Percentiles rank a stretch among this genome's conserved stretches.
Evolutionary conservation across 2,113 vertebrate genomes (phyloP).

Genomic region (Merops nubicus): DNA sequence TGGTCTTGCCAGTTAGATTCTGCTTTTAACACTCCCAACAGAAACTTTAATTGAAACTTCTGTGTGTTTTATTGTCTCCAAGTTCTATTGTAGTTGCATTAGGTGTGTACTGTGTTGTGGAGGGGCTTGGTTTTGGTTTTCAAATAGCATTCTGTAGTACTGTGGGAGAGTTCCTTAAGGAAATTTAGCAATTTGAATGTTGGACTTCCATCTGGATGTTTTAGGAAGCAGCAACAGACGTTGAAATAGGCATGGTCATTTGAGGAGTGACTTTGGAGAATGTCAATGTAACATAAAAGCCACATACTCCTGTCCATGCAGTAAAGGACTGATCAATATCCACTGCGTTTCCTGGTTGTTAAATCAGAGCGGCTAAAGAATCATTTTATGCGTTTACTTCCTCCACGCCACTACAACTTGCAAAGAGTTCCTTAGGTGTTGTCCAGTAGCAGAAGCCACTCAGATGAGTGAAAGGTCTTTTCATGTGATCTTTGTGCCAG

Average conservation of each 20-base stretch:
- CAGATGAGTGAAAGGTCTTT: background rate
- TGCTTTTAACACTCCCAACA: background rate
- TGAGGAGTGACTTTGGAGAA: background rate
- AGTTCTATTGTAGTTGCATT: background rate
- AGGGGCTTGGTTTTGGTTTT: background rate
- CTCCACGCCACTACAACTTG: background rate
- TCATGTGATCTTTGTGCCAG: background rate
- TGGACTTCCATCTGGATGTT: background rate
- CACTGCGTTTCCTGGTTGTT: background rate
- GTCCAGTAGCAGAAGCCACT: background rate
- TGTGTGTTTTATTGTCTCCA: background rate
- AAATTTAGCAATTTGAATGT: background rate
- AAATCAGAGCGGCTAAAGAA: background rate
- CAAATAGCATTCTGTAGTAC: background rate
- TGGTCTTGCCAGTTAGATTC: background rate
- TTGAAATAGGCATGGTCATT: background rate
- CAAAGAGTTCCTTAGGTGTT: background rate
- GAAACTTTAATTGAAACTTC: background rate
- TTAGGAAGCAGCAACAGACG: background rate
- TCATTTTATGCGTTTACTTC: background rate
- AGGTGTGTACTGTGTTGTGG: background rate
- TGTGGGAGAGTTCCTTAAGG: background rate
- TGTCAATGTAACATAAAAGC: background rate
- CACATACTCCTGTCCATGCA: background rate
- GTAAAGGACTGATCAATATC: background rate